These are phyloP conservation scores for Vimba vimba DNA, from an alignment of 2,113 vertebrate species.

Conservation along the genomic window DNA sequence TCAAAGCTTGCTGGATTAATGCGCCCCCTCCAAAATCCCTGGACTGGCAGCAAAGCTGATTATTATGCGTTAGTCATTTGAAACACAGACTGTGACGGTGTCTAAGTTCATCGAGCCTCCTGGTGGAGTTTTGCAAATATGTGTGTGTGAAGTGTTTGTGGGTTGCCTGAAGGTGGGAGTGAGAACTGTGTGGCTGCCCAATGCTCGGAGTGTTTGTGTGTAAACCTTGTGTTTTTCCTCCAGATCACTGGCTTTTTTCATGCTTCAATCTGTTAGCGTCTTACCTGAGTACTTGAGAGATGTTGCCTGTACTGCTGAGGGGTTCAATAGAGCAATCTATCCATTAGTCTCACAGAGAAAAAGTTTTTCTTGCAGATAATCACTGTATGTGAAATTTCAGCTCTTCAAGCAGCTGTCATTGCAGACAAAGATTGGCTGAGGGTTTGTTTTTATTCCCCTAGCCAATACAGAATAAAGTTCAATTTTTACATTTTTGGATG, in stretches of 20 bases:
- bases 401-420: constrained; percentile 39
- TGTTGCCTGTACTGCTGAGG: not conserved
- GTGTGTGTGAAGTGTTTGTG: not conserved
- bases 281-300: not conserved
- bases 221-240: constrained; percentile 23
- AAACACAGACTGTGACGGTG: constrained; percentile 35
- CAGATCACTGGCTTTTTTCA: not conserved
- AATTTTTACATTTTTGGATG: not conserved
- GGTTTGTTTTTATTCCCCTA: not conserved
- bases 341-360: not conserved
- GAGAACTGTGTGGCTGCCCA: constrained; percentile 8
- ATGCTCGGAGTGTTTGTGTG: not conserved
- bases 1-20: constrained; percentile 46
- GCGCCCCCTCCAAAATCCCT: constrained; percentile 35
- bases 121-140: constrained; percentile 10
- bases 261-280: not conserved
- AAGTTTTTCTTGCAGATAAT: constrained; percentile 3
- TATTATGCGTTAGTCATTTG: constrained; percentile 49
- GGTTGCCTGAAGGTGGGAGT: constrained; percentile 17
- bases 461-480: not conserved
- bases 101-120: not conserved
- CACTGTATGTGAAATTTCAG: constrained; percentile 34
- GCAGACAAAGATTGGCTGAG: not conserved
- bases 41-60: constrained; percentile 51
- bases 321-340: constrained; percentile 2